Evolutionary conservation across 1,140 invertebrate genomes (phyloP), one percentile per base, ranked within the genome.

Genomic region (Drosophila carrolli): DNA sequence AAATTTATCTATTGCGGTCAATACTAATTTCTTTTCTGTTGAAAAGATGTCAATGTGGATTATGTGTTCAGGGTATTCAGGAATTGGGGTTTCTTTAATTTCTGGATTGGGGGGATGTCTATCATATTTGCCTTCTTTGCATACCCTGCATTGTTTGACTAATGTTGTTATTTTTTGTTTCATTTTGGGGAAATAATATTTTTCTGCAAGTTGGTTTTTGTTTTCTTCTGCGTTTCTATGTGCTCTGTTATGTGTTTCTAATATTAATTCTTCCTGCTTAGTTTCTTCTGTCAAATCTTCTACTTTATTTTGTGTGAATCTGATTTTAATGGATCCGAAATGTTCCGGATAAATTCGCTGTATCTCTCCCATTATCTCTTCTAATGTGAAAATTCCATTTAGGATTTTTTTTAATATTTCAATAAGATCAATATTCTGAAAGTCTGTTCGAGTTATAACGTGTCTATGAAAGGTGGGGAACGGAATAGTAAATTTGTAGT

Each of bases 61-160:
- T 14, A 10, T 61, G 5, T 59, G 23, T 16, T 23, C 27, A 2
- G 13, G 27, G 44, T 37, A 65, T 56, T 55, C 51, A 1, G 61
- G 61, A 14, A 65, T 65, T 29, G 32, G 61, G 2, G 51, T 57
- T 50, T 66, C 37, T 35, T 10, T 35, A 11, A 57, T 19, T 9
- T 50, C 9, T 3, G 54, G 54, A 16, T 66, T 66, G 0, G 62
- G 19, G n/a, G 35, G 27, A 7, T 57, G 37, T 51, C 62, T 66
- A 10, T 66, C 63, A 6, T 67, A 67, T 53, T 67, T 67, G 47
- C 48, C 32, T 51, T 62, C 50, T 57, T 75, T 80, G 94, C 29
- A 32, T 32, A 32, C 7, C 29, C 29, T 32, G 29, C 29, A 32
- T 32, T 32, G 29, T 32, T 32, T 7, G 7, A 5, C 7, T 7